Base-by-base conservation (phyloP, 2,888 invertebrate species). In the Amiota mariae region DNA sequence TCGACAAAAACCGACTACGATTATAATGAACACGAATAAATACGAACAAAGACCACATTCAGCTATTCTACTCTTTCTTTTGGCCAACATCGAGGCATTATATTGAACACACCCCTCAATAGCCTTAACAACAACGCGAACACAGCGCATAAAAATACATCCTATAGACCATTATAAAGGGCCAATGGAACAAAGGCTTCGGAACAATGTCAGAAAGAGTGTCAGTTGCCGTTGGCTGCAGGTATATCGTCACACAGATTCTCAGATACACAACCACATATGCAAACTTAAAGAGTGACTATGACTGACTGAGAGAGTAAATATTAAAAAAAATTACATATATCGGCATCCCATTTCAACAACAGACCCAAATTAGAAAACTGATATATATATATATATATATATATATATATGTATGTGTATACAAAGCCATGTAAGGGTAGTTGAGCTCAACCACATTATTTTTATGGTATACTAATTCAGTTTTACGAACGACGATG, bases 81-180 rank as follows among this genome's bases (percentile, higher is more conserved):
- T 20, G 71, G 56, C 77, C 71, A 74, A 70, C 75, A 72, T 72
- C 72, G 59, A 36, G 24, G 72, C 75, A 78, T 76, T 77, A 79
- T 78, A 82, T 86, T 85, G 80, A 87, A 87, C 87, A 87, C 82
- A 82, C 85, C 84, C 81, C 82, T 82, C 80, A 82, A 82, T 87
- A 80, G 81, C 75, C 77, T 59, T 74, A 78, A 77, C 77, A 84
- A 86, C 85, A 82, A 84, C 82, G 82, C 85, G 80, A 36, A 36
- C 36, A 81, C 83, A 82, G 80, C 80, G 80, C 81, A 77, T 76
- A 76, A 75, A 68, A 68, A 49, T 15, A 68, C 67, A 36, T 49
- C 0, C 11, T 48, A 66, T n/a, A 47, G 75, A 82, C 82, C 82
- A 87, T 82, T 84, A 85, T 68, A 68, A 86, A 81, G 84, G 84